Percentiles rank a stretch among this genome's conserved stretches.
Conservation (phyloP, 2,797 vertebrate genomes). For the Crax fasciolata region DNA sequence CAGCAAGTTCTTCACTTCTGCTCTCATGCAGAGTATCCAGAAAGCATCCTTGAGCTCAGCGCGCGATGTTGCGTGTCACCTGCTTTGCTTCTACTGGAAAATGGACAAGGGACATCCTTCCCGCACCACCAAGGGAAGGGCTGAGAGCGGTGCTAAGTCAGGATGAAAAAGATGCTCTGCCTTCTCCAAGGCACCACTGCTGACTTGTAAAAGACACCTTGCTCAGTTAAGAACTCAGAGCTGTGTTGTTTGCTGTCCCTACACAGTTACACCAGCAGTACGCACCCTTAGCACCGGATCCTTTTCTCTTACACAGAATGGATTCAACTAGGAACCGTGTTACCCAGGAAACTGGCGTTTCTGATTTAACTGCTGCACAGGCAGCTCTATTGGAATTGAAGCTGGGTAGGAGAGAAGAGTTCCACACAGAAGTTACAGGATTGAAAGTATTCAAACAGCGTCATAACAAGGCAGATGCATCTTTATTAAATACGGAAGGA, state of each 20-base stretch:
- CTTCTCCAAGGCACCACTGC: neutral
- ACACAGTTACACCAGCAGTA: neutral
- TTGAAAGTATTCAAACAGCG: too few species aligned
- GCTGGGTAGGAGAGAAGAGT: too few species aligned
- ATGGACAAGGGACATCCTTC: accelerated
- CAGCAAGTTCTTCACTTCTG: too few species aligned
- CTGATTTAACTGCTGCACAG: accelerated
- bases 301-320: accelerated
- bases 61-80: accelerated
- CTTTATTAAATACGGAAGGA: neutral
- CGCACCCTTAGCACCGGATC: accelerated
- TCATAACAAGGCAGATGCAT: accelerated
- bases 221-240: neutral
- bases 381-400: accelerated
- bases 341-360: neutral
- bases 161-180: neutral
- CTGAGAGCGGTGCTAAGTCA: neutral
- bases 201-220: neutral
- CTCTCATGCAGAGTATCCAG: neutral
- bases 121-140: accelerated
- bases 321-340: accelerated
- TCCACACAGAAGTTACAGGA: accelerated
- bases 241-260: neutral
- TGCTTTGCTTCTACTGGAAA: neutral
- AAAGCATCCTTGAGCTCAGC: neutral